Percentiles rank a stretch among this genome's conserved stretches.
Evolutionary conservation across 2,888 invertebrate species (phyloP).

Genomic region (Eupelmus urozonus): DNA sequence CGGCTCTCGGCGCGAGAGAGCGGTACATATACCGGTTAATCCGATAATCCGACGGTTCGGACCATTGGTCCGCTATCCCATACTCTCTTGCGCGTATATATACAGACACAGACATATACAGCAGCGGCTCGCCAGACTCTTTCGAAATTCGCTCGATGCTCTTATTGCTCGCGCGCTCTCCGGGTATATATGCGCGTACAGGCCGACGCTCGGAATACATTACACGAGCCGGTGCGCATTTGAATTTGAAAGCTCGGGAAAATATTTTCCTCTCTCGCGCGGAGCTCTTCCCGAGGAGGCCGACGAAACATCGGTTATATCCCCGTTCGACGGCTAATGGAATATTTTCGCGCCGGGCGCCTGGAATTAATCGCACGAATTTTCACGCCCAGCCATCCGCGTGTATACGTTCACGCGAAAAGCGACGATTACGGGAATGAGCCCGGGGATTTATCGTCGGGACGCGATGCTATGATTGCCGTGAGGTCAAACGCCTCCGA

Average conservation of each 20-base stretch:
- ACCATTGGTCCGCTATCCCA: slow-evolving; percentile 65
- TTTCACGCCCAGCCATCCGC: neutral
- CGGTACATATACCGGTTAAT: slow-evolving; percentile 69
- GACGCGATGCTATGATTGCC: slow-evolving; percentile 11
- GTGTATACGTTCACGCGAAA: neutral
- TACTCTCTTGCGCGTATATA: neutral
- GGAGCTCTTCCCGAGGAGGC: too few relatives aligned
- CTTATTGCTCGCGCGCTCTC: slow-evolving; percentile 20
- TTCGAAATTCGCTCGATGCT: slow-evolving; percentile 6
- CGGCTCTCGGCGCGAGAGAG: slow-evolving; percentile 27
- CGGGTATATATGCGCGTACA: too few relatives aligned
- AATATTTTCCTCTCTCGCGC: slow-evolving; percentile 7
- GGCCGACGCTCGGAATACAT: neutral
- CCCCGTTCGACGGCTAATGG: neutral
- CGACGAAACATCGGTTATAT: slow-evolving; percentile 5
- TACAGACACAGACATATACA: too few relatives aligned
- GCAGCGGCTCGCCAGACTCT: neutral
- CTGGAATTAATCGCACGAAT: neutral
- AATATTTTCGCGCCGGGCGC: neutral
- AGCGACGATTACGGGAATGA: neutral
- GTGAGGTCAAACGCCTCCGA: neutral
- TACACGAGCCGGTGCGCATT: neutral
- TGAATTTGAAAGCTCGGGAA: slow-evolving; percentile 10
- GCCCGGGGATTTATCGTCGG: slow-evolving; percentile 2
- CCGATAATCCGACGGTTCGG: slow-evolving; percentile 69